phyloP scores from a whole-genome alignment of 35 echinoderm and acorn worm genomes.

The Heliocidaris erythrogramma region DNA sequence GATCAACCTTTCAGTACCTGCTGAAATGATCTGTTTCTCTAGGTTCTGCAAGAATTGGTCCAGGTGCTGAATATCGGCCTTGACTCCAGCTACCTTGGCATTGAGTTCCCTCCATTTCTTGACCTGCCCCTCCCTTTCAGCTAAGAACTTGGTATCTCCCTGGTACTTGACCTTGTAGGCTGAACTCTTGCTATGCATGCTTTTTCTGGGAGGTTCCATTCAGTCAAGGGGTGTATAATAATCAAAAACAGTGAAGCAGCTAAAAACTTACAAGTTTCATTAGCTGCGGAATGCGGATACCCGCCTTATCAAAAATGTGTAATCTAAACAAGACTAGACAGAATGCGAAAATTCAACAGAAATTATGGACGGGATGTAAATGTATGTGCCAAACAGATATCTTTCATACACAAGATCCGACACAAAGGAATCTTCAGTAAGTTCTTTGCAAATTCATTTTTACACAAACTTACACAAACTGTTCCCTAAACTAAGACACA shows the following conservation, averaged over 20 bases:
- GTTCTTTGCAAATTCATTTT: too few species aligned
- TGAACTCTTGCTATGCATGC: background rate
- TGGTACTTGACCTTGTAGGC: constrained; percentile 60
- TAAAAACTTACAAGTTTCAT: too few species aligned
- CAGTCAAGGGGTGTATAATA: background rate
- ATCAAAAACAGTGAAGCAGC: background rate
- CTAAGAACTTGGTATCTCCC: constrained; percentile 51
- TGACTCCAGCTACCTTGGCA: constrained; percentile 42
- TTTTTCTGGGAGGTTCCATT: constrained; percentile 22
- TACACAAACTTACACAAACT: too few species aligned
- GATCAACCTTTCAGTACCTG: background rate
- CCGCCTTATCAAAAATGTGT: too few species aligned
- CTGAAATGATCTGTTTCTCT: constrained; percentile 48
- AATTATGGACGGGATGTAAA: too few species aligned
- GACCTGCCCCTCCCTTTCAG: constrained; percentile 46
- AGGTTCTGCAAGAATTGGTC: constrained; percentile 33
- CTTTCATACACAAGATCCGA: too few species aligned
- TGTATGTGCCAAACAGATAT: too few species aligned
- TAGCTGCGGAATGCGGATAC: too few species aligned
- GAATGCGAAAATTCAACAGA: too few species aligned
- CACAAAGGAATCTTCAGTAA: too few species aligned
- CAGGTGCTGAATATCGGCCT: constrained; percentile 48
- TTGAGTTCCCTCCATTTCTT: constrained; percentile 50
- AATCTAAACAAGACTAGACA: too few species aligned
- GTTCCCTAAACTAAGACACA: too few species aligned